phyloP scores from a whole-genome alignment of 2,888 invertebrate genomes.

The Ctenicera cuprea region DNA sequence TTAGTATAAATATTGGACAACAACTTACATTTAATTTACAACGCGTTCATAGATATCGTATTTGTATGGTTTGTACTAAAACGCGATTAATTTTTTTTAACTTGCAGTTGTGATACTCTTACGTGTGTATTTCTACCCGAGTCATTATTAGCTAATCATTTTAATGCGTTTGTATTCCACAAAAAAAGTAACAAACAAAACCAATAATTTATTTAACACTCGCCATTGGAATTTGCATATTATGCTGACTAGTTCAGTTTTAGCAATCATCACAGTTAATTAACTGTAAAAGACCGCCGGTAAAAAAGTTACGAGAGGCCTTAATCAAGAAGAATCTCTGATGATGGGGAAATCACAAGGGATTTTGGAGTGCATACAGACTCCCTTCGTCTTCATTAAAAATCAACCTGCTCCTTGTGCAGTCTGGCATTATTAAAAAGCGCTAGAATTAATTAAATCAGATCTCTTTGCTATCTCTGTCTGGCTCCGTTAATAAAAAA shows the following conservation, averaged over 20 bases:
- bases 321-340: constrained; percentile 1
- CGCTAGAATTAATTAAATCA: constrained; percentile 34
- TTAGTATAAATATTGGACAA: too few relatives aligned
- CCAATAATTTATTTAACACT: constrained; percentile 3
- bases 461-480: constrained; percentile 3
- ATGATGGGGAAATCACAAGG: constrained; percentile 1
- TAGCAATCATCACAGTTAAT: constrained; percentile 17
- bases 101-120: too few relatives aligned
- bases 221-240: constrained; percentile 7
- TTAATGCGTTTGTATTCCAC: not conserved
- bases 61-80: too few relatives aligned
- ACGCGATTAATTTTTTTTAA: too few relatives aligned
- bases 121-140: too few relatives aligned
- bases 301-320: constrained; percentile 8
- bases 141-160: constrained; percentile 3
- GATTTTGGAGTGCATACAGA: constrained; percentile 5
- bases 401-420: constrained; percentile 31
- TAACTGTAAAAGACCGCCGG: constrained; percentile 12
- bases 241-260: constrained; percentile 5
- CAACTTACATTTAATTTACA: too few relatives aligned
- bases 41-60: too few relatives aligned
- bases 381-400: constrained; percentile 30
- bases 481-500: constrained; percentile 29
- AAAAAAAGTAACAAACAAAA: not conserved
- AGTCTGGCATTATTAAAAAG: constrained; percentile 32